phyloP scores from a whole-genome alignment of 2,113 vertebrate species.

The Halichoeres trimaculatus region DNA sequence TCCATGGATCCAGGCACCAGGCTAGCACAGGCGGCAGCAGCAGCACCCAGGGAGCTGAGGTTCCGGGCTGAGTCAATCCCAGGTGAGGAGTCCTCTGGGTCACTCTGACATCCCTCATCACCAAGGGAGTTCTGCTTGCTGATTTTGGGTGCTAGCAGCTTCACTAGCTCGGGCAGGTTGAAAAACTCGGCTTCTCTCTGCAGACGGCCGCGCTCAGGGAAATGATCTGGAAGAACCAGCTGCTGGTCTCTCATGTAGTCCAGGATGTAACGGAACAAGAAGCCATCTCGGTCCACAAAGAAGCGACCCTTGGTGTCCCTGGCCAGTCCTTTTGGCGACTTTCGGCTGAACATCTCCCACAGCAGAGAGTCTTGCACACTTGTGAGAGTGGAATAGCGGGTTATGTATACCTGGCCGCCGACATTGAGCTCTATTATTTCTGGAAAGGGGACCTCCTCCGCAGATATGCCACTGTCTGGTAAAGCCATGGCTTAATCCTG shows the following conservation, averaged over 20 bases:
- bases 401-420: conserved; percentile 95
- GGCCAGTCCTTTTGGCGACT: conserved; percentile 84
- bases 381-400: conserved; percentile 90
- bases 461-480: conserved; percentile 83
- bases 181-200: conserved; percentile 95
- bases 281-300: conserved; percentile 94
- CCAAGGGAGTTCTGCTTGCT: conserved; percentile 91
- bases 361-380: conserved; percentile 91
- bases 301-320: conserved; percentile 94
- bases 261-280: conserved; percentile 95
- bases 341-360: conserved; percentile 93
- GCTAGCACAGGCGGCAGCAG: conserved; percentile 53
- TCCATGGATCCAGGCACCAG: conserved; percentile 71
- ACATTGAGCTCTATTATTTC: conserved; percentile 96
- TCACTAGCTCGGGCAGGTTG: conserved; percentile 90
- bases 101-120: conserved; percentile 89
- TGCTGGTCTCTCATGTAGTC: conserved; percentile 94
- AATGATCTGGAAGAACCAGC: conserved; percentile 94
- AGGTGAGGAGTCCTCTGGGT: conserved; percentile 90
- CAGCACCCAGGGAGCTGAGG: conserved; percentile 72
- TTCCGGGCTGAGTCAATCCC: conserved; percentile 75
- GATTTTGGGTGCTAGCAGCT: conserved; percentile 87
- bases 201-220: conserved; percentile 90
- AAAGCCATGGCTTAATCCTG: conserved; percentile 85
- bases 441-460: conserved; percentile 86